Evolutionary conservation across 2,888 invertebrate species (phyloP), one percentile per base, ranked within the genome.

Genomic region (Ormyrus nitidulus): DNA sequence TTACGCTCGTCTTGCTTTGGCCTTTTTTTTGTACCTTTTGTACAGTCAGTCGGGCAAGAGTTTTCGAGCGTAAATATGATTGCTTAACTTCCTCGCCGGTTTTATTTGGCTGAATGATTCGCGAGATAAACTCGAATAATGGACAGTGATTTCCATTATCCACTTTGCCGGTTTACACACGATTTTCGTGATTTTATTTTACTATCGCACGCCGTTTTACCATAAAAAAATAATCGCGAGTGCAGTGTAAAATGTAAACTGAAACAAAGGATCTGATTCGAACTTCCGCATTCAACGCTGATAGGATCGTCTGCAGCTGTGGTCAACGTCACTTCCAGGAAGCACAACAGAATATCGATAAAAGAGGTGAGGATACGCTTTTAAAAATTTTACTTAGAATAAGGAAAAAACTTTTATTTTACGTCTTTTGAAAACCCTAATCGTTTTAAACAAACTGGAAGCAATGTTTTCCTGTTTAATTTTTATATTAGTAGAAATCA

Each of bases 21-120:
- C 10, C 54, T 75, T 74, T 74, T 74, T 74, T 74, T 19, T 9
- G 74, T 59, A 71, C 69, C 53, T 71, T 65, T 82, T 79, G 80
- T 73, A 64, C 76, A 54, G 19, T 68, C 34, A 68, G 19, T 53
- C 59, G 64, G 34, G 19, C 71, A 70, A 74, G 73, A 66, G 80
- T 76, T 83, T 78, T 73, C 65, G 65, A 79, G 81, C 69, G 71
- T 71, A 65, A 71, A 62, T 58, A 11, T 9, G 11, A 8, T 44
- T 48, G 53, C 48, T 19, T 48, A 49, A 34, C 46, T 53, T 62
- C 56, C 1, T 13, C 44, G 6, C 13, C 49, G 34, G 34, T 61
- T 59, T 71, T 9, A 6, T 59, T 66, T 68, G 44, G 7, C 34
- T 54, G 6, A 49, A n/a, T 13, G n/a, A 49, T 34, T 34, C 34